These are phyloP conservation scores for Suillia variegata DNA, from an alignment of 2,888 invertebrate species.

Conservation along the genomic window DNA sequence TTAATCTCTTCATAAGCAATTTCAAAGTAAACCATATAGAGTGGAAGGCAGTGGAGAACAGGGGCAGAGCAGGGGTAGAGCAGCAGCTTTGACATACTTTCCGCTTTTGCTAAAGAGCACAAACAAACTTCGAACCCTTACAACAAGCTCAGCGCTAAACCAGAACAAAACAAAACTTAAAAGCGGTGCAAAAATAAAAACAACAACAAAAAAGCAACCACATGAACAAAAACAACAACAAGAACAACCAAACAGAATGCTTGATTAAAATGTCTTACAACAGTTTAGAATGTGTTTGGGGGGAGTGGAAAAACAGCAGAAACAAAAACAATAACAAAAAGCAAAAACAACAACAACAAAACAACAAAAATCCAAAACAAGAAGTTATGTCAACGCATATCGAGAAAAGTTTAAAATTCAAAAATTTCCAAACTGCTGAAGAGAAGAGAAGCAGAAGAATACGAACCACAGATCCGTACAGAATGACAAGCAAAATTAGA, in stretches of 20 bases:
- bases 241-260: conserved; percentile 34
- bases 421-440: not conserved
- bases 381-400: not conserved
- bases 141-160: too few relatives aligned
- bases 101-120: not conserved
- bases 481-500: not conserved
- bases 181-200: not conserved
- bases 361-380: not conserved
- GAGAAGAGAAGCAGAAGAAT: not conserved
- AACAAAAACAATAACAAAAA: too few relatives aligned
- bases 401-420: not conserved
- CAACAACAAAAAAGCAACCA: not conserved
- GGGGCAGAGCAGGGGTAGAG: too few relatives aligned
- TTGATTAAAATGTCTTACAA: conserved; percentile 47
- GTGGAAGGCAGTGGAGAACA: too few relatives aligned
- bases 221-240: too few relatives aligned
- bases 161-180: conserved; percentile 17
- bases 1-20: not conserved
- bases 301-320: too few relatives aligned
- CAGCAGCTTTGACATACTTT: not conserved
- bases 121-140: too few relatives aligned
- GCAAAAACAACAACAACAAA: not conserved
- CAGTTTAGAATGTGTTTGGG: not conserved
- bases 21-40: too few relatives aligned
- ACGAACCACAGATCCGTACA: not conserved